These are phyloP conservation scores for Neosalanx taihuensis DNA, from an alignment of 2,797 vertebrate genomes.

Conservation along the genomic window DNA sequence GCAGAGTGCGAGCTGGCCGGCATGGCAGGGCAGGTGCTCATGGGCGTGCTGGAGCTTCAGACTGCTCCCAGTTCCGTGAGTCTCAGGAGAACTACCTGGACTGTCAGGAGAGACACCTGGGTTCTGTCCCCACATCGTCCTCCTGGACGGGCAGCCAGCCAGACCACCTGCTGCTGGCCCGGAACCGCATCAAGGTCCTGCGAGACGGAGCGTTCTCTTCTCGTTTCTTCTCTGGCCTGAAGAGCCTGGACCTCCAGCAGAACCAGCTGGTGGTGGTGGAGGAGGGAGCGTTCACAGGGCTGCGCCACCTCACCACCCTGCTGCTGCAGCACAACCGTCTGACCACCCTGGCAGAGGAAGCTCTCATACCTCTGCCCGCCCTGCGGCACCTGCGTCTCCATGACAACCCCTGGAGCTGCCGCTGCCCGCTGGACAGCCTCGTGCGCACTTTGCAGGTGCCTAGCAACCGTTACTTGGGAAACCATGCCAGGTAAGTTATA, in stretches of 20 bases:
- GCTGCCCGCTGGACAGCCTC: constrained; percentile 87
- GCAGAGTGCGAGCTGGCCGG: constrained; percentile 30
- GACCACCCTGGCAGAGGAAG: constrained; percentile 81
- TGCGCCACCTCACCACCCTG: constrained; percentile 84
- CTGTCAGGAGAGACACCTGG: constrained; percentile 84
- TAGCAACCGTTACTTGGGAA: constrained; percentile 88
- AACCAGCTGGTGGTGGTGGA: constrained; percentile 89
- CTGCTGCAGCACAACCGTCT: constrained; percentile 92
- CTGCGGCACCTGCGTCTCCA: constrained; percentile 87
- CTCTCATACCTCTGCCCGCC: constrained; percentile 81
- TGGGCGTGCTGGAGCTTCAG: constrained; percentile 61
- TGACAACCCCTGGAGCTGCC: constrained; percentile 92
- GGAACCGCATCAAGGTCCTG: constrained; percentile 83
- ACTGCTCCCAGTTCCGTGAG: constrained; percentile 80
- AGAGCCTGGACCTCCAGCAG: constrained; percentile 91
- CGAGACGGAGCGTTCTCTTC: constrained; percentile 82
- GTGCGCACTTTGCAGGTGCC: constrained; percentile 88
- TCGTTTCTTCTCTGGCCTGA: constrained; percentile 79
- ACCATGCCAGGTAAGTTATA: constrained; percentile 78
- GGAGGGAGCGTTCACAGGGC: constrained; percentile 82
- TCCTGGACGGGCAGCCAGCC: constrained; percentile 80
- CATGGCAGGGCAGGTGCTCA: constrained; percentile 58
- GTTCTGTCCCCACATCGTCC: constrained; percentile 64
- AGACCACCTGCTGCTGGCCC: constrained; percentile 87
- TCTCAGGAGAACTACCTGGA: constrained; percentile 83